Evolutionary conservation across 2,888 invertebrate species (phyloP).

Genomic region (Notocelia uddmanniana): DNA sequence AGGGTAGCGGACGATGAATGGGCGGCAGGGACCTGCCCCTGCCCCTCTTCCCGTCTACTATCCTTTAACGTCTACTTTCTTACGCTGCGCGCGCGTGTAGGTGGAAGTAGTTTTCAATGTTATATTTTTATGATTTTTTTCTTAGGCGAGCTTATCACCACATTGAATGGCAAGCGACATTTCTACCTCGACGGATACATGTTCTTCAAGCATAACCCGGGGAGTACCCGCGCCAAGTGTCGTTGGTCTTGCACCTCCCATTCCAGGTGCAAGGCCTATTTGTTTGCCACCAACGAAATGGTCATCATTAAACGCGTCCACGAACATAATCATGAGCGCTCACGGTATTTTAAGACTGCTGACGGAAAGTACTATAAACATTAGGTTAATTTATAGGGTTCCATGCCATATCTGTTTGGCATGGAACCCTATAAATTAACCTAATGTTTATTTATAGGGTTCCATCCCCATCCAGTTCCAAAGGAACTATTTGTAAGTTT

Average conservation of each 20-base stretch:
- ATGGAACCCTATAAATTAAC: too few relatives aligned
- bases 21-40: too few relatives aligned
- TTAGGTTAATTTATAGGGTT: too few relatives aligned
- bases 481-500: too few relatives aligned
- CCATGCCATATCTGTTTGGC: too few relatives aligned
- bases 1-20: too few relatives aligned
- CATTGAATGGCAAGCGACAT: constrained; percentile 49
- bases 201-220: constrained; percentile 52
- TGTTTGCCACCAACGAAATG: constrained; percentile 49
- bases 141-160: constrained; percentile 55
- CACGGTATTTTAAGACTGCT: constrained; percentile 44
- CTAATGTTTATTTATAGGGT: too few relatives aligned
- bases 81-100: too few relatives aligned
- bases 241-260: constrained; percentile 52
- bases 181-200: constrained; percentile 54
- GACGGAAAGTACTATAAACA: constrained; percentile 16
- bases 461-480: too few relatives aligned
- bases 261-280: constrained; percentile 52
- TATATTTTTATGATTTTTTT: background rate
- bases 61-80: too few relatives aligned
- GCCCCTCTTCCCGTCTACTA: too few relatives aligned
- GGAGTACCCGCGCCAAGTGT: constrained; percentile 26
- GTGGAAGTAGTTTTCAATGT: too few relatives aligned
- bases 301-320: constrained; percentile 40
- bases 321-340: constrained; percentile 50